Evolutionary conservation across 1,140 invertebrate genomes (phyloP).

Genomic region (Amphibalanus amphitrite): DNA sequence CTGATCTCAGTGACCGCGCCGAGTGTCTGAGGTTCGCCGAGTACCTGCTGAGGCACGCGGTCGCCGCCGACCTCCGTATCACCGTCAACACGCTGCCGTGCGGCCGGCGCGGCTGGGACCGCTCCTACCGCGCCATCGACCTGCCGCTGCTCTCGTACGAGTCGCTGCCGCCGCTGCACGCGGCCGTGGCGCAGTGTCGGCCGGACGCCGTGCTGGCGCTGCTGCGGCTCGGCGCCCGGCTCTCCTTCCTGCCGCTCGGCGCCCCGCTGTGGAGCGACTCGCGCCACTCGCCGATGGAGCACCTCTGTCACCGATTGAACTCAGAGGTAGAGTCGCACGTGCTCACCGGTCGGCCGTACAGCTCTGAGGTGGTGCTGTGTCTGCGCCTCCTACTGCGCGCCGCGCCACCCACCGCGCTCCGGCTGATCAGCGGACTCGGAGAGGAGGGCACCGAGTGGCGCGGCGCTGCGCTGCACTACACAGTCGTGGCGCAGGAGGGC

Average conservation of each 20-base stretch:
- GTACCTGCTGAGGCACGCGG: not conserved
- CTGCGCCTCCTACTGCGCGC: not conserved
- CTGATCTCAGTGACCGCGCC: not conserved
- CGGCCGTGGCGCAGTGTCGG: not conserved
- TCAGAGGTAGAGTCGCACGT: not conserved
- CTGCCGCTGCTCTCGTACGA: not conserved
- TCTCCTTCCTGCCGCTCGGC: not conserved
- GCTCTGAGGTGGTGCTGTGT: not conserved
- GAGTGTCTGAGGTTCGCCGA: not conserved
- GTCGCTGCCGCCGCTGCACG: not conserved
- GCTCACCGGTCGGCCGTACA: not conserved
- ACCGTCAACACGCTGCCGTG: not conserved
- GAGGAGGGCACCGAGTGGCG: not conserved
- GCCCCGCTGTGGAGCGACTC: not conserved
- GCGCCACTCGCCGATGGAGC: not conserved
- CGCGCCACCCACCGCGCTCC: not conserved
- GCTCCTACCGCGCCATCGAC: not conserved
- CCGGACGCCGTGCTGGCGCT: not conserved
- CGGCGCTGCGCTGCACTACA: not conserved
- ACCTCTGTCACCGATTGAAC: not conserved
- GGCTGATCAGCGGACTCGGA: not conserved
- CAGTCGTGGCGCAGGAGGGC: not conserved
- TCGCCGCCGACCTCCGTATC: not conserved
- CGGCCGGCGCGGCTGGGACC: not conserved
- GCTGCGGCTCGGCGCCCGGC: not conserved